A percentile compares a stretch with the other conserved stretches of the same genome.
Conservation (phyloP, 2,113 vertebrate species). For the Octodon degus region DNA sequence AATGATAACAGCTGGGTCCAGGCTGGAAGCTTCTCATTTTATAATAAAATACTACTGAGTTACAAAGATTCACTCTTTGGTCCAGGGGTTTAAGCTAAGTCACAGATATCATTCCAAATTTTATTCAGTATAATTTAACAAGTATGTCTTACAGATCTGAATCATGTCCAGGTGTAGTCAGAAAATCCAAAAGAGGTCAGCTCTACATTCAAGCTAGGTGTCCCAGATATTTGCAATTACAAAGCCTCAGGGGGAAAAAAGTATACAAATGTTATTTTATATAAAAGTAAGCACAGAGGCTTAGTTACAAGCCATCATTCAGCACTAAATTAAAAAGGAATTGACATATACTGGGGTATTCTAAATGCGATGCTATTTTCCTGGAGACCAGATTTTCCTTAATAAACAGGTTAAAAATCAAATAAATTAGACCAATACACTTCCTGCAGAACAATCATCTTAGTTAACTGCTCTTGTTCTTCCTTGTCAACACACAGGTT, state of each 20-base stretch:
- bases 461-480: not conserved
- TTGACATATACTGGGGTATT: not conserved
- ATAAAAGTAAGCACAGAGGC: not conserved
- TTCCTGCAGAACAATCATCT: not conserved
- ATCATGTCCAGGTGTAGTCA: not conserved
- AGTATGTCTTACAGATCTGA: not conserved
- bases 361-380: not conserved
- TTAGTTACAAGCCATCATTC: not conserved
- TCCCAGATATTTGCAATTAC: constrained; percentile 32
- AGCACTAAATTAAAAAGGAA: not conserved
- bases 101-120: constrained; percentile 59
- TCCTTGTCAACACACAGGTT: not conserved
- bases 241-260: not conserved
- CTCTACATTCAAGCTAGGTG: not conserved
- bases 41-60: constrained; percentile 48
- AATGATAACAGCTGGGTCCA: constrained; percentile 49
- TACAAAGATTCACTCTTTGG: constrained; percentile 56
- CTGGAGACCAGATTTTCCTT: not conserved
- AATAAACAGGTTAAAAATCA: not conserved
- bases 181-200: constrained; percentile 26
- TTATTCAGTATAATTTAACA: constrained; percentile 39
- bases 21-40: constrained; percentile 31
- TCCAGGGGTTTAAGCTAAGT: constrained; percentile 61
- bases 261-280: constrained; percentile 19
- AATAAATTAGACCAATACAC: not conserved